Evolutionary conservation across 2,113 vertebrate species (phyloP), one percentile per base, ranked within the genome.

Genomic region (Onychostoma macrolepis): DNA sequence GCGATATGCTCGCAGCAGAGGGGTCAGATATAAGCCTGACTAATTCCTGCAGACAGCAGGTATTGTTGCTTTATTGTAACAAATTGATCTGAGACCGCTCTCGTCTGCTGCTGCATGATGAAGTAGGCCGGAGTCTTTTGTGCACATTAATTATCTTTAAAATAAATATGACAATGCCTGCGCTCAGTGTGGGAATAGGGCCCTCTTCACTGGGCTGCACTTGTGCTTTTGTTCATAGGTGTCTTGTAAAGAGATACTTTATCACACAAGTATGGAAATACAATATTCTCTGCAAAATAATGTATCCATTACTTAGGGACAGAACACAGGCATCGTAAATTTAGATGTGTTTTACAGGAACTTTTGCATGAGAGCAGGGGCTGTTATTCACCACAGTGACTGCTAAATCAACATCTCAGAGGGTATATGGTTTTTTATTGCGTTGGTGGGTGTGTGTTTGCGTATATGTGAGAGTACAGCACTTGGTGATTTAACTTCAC

Each of bases 61-160:
- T 74, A 36, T 78, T 85, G 89, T 87, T 87, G 78, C 86, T 90
- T 87, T 85, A 88, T 88, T 87, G 84, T 76, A 85, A 87, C 86
- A 88, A 86, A 88, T 88, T 69, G 85, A 74, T 89, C 50, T 41
- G 87, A 87, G 85, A 72, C 76, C 13, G 17, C 67, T 84, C 36
- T 88, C 38, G 19, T 56, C 83, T 78, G 63, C 77, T 43, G 72
- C 67, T 45, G 75, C 74, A 26, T 69, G 72, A 86, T 81, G 82
- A 76, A 87, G 53, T 43, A 61, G 84, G 87, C 84, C 81, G 80
- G 50, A 50, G 24, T 71, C 86, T 79, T 84, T 82, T 87, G 74
- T 89, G 86, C 86, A 85, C 83, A 90, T 91, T 90, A 90, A 89
- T 91, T 88, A 85, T 90, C 84, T 89, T 90, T 85, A 69, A 86